Percentiles rank a stretch among this genome's conserved stretches.
These are phyloP conservation scores for Psix sp. DNA, from an alignment of 1,140 invertebrate species.

Conservation along the genomic window DNA sequence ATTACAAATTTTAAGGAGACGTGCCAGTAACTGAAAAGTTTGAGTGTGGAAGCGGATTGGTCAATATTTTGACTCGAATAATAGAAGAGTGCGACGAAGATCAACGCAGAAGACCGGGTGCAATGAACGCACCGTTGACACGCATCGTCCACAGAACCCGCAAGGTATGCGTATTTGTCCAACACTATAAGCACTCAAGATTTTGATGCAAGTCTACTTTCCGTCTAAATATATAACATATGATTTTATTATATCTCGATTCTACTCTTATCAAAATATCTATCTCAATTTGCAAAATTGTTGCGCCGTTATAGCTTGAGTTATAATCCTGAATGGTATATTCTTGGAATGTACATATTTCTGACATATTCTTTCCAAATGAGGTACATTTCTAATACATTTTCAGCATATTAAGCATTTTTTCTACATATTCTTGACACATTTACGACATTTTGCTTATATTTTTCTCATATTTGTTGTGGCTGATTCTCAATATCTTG, in stretches of 20 bases:
- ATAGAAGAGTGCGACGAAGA: constrained; percentile 45
- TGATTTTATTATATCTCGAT: constrained; percentile 25
- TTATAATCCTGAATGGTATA: not conserved
- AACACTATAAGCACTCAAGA: constrained; percentile 19
- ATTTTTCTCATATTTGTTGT: too few species aligned
- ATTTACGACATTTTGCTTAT: too few species aligned
- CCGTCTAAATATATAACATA: constrained; percentile 43
- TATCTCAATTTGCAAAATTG: constrained; percentile 28
- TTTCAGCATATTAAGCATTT: too few species aligned
- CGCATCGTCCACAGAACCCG: constrained; percentile 31
- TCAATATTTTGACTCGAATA: constrained; percentile 51
- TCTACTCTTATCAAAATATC: constrained; percentile 37
- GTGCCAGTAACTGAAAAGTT: too few species aligned
- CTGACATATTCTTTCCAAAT: not conserved
- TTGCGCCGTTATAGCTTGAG: constrained; percentile 22
- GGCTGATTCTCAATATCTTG: too few species aligned
- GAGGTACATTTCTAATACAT: too few species aligned
- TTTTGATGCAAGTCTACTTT: constrained; percentile 50
- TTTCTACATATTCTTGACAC: too few species aligned
- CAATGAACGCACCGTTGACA: constrained; percentile 59
- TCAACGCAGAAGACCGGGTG: constrained; percentile 27
- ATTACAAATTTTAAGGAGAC: too few species aligned
- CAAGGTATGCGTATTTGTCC: constrained; percentile 46
- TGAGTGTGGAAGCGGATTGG: constrained; percentile 9
- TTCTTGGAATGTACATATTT: not conserved